Percentiles rank a stretch among this genome's conserved stretches.
phyloP scores from a whole-genome alignment of 2,888 invertebrate genomes.

The Chaitophorus viminalis region DNA sequence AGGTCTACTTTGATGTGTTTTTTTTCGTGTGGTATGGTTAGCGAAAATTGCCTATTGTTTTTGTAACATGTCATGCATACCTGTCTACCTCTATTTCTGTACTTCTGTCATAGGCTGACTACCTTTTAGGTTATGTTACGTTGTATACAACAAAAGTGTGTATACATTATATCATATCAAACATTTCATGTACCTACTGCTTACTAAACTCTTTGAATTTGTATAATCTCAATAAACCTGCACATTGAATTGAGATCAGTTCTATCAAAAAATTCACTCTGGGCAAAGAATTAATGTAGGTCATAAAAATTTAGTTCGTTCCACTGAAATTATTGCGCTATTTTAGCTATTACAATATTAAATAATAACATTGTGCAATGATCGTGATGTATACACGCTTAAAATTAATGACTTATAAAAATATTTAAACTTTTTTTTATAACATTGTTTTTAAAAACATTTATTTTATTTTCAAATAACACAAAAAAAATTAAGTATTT shows the following conservation, averaged over 20 bases:
- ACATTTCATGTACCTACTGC: background rate
- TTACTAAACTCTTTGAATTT: background rate
- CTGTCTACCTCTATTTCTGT: conserved; percentile 9
- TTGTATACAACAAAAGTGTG: background rate
- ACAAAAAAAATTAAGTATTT: too few relatives aligned
- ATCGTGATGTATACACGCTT: background rate
- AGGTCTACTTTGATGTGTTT: conserved; percentile 43
- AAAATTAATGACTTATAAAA: background rate
- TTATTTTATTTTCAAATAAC: background rate
- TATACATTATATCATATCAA: background rate
- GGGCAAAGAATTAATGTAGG: background rate
- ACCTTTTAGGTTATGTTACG: conserved; percentile 24
- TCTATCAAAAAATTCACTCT: background rate
- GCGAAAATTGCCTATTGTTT: conserved; percentile 57
- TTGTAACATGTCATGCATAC: conserved; percentile 42
- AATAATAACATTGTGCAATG: background rate
- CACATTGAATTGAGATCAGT: too few relatives aligned
- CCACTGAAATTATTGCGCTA: background rate
- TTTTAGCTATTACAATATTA: background rate
- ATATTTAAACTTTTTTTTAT: background rate
- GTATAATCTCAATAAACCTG: background rate
- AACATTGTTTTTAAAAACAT: background rate
- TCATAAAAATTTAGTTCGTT: background rate
- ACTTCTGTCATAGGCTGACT: background rate
- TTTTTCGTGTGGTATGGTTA: conserved; percentile 31